A percentile compares a stretch with the other conserved stretches of the same genome.
These are phyloP conservation scores for Acrossocheilus fasciatus DNA, from an alignment of 2,797 vertebrate species.

Conservation along the genomic window DNA sequence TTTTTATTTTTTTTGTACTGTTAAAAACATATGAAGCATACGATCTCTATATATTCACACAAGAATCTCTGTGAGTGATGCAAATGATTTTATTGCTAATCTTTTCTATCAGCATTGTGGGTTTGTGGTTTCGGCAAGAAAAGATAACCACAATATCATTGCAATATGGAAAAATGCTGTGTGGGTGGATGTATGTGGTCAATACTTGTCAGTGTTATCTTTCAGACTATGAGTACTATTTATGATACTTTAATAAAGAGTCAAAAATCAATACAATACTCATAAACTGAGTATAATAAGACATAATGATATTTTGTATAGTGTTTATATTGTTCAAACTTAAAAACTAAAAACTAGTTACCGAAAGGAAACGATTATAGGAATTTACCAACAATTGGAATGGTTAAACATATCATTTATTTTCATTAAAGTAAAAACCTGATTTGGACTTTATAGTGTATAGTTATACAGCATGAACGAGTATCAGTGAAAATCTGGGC, in stretches of 20 bases:
- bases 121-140: background rate
- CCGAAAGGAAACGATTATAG: background rate
- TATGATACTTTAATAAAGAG: background rate
- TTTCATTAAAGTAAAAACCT: background rate
- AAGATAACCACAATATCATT: background rate
- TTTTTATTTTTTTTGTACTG: background rate
- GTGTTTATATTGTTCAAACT: background rate
- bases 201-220: background rate
- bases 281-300: background rate
- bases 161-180: too few species aligned
- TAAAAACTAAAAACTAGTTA: background rate
- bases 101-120: background rate
- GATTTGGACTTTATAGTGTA: background rate
- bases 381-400: background rate
- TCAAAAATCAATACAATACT: background rate
- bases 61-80: background rate
- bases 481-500: background rate
- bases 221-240: background rate
- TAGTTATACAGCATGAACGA: background rate
- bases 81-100: constrained; percentile 4
- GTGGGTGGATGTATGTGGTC: background rate
- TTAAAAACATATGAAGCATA: background rate
- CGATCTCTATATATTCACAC: background rate
- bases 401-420: background rate
- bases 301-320: background rate